Base-by-base conservation (phyloP, 2,113 vertebrate species). In the Trematocara unimaculatum region DNA sequence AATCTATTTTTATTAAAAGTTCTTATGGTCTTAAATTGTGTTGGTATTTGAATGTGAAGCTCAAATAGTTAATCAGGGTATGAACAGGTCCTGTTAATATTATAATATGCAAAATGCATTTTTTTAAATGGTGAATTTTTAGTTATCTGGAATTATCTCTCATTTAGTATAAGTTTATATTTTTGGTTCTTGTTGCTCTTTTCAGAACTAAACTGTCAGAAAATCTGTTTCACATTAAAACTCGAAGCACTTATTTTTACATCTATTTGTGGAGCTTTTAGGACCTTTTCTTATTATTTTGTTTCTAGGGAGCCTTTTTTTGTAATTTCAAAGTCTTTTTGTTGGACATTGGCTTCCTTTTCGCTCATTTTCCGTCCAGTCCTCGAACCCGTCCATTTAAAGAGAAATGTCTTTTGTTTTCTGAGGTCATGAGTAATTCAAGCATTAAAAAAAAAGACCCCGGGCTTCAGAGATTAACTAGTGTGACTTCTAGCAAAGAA, bases 381-480 rank as follows among this genome's bases (percentile, higher is more conserved):
- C 0, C 17, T 38, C 15, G 15, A 18, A 33, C 29, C 1, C 5
- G 9, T 10, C 17, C 31, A 64, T 38, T 64, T 64, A 38, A n/a
- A 64, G 17, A 64, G 10, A 6, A 64, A n/a, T 7, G 0, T n/a
- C 0, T 38, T 64, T 38, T 64, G 60, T 64, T 64, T 38, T 64
- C 18, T 64, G 60, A 64, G 60, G 31, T 64, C 60, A 12, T 64
- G 18, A n/a, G 60, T 64, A 35, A 64, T 64, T 64, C 60, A 64
- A 64, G 9, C 60, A 64, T 35, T n/a, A n/a, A n/a, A 35, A n/a
- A 64, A 64, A 64, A 64, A 64, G 31, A n/a, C 17, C 10, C 31
- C 17, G 10, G 60, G 10, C 60, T 64, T 38, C 60, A 64, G 60
- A 38, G 33, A 38, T 64, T n/a, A 2, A 64, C 6, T 10, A 64